Evolutionary conservation across 2,888 invertebrate genomes (phyloP), one percentile per base, ranked within the genome.

Genomic region (Mylabris sibirica): DNA sequence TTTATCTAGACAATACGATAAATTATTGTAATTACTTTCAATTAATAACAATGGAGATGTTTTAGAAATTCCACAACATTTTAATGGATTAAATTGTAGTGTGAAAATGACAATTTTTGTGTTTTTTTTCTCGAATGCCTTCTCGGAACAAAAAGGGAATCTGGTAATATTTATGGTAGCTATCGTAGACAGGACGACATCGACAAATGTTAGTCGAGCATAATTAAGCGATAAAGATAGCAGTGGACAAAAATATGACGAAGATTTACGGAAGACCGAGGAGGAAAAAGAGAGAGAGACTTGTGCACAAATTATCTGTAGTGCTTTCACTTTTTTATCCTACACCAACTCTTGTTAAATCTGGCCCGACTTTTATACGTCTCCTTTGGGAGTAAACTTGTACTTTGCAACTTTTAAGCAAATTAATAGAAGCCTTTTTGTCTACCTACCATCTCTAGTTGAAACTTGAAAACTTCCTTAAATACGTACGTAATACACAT

Each of bases 351-450:
- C 30, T 30, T 30, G 30, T 30, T 30, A 69, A 65, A 65, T 66
- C 63, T 60, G 38, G 14, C 61, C 3, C 38, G 60, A 66, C 64
- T 66, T 30, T 30, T 59, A 24, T 66, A 64, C 66, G 69, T 59
- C 59, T 61, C 66, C 64, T 66, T 22, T 20, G 69, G 66, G 69
- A 69, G 20, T 49, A 60, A 66, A 69, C 63, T 68, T 69, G 64
- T 61, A 24, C 57, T 30, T 38, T 8, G 17, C 49, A 60, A 68
- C 57, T 68, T 65, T 20, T 24, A 14, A 24, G 24, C 64, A 68
- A 68, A 68, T 68, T 68, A 68, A 68, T 61, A 38, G 61, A n/a
- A 49, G 11, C 5, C 41, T 17, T 44, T 6, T 4, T 11, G n/a
- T n/a, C 41, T 44, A 38, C 41, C 41, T 17, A 14, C 41, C 12